Conservation (phyloP, 2,888 invertebrate genomes). For the Fissipunctia ypsillon region DNA sequence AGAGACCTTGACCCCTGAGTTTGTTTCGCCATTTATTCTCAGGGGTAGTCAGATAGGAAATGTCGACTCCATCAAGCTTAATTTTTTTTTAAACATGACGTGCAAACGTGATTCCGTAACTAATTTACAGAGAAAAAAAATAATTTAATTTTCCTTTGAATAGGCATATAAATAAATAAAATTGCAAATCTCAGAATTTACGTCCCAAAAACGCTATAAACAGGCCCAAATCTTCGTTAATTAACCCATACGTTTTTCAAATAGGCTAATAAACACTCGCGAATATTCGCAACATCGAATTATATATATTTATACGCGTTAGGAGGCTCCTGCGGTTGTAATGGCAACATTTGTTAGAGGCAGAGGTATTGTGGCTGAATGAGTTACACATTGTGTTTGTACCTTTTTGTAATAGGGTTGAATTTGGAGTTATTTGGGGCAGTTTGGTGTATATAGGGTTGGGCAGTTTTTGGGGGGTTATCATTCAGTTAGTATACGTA, state of each 20-base stretch:
- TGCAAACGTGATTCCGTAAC: too few species aligned
- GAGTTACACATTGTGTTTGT: conserved; percentile 37
- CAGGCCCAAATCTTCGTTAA: conserved; percentile 37
- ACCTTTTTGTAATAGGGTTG: conserved; percentile 44
- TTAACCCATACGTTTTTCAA: conserved; percentile 51
- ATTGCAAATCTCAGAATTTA: neutral
- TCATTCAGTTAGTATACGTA: too few species aligned
- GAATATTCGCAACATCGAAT: conserved; percentile 65
- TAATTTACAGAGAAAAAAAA: too few species aligned
- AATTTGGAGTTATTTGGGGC: too few species aligned
- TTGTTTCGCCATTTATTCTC: too few species aligned
- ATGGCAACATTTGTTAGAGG: conserved; percentile 42
- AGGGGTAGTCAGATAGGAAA: too few species aligned
- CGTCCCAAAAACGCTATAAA: conserved; percentile 10
- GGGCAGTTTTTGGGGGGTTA: too few species aligned
- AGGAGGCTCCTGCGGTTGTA: conserved; percentile 56
- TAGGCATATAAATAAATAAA: neutral
- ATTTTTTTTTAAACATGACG: too few species aligned
- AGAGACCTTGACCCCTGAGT: too few species aligned
- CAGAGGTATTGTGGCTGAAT: conserved; percentile 43
- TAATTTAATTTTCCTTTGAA: too few species aligned
- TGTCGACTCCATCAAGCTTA: too few species aligned
- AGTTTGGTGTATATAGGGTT: too few species aligned
- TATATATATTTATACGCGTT: conserved; percentile 71
- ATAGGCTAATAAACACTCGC: conserved; percentile 53